Percentiles rank a stretch among this genome's conserved stretches.
Conservation (phyloP, 2,888 invertebrate species). For the Hoplodrina ambigua region DNA sequence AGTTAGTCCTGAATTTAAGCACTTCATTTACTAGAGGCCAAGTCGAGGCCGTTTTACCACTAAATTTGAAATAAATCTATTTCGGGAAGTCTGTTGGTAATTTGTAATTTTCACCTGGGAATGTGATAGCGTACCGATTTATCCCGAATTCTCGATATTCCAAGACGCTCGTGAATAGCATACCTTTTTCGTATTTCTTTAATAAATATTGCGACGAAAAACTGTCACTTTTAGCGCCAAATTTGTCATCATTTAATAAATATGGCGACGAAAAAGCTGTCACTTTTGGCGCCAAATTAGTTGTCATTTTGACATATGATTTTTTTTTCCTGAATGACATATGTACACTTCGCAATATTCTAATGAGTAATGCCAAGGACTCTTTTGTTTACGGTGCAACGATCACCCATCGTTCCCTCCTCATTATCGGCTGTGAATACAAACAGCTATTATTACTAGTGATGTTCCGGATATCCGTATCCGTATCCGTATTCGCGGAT, state of each 20-base stretch:
- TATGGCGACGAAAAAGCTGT: neutral
- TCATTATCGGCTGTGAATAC: conserved; percentile 69
- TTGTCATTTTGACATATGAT: conserved; percentile 20
- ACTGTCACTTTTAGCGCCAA: conserved; percentile 24
- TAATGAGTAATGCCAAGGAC: conserved; percentile 63
- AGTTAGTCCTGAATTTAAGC: neutral
- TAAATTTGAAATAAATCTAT: conserved; percentile 11
- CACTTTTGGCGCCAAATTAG: conserved; percentile 19
- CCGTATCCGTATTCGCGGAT: no score
- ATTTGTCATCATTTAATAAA: neutral
- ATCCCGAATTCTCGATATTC: neutral
- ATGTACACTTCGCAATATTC: conserved; percentile 39
- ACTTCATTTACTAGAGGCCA: neutral
- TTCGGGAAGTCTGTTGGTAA: neutral
- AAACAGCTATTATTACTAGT: conserved; percentile 75
- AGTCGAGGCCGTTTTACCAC: neutral
- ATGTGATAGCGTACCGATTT: neutral
- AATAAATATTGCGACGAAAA: neutral
- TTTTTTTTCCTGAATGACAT: conserved; percentile 28
- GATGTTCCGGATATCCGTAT: no score
- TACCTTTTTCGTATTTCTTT: neutral
- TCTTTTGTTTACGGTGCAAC: conserved; percentile 66
- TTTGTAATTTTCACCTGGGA: neutral
- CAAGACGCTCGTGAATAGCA: neutral
- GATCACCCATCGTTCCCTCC: conserved; percentile 68